Evolutionary conservation across 1,140 invertebrate species (phyloP), one percentile per base, ranked within the genome.

Genomic region (Pygmarrhopalites habei): DNA sequence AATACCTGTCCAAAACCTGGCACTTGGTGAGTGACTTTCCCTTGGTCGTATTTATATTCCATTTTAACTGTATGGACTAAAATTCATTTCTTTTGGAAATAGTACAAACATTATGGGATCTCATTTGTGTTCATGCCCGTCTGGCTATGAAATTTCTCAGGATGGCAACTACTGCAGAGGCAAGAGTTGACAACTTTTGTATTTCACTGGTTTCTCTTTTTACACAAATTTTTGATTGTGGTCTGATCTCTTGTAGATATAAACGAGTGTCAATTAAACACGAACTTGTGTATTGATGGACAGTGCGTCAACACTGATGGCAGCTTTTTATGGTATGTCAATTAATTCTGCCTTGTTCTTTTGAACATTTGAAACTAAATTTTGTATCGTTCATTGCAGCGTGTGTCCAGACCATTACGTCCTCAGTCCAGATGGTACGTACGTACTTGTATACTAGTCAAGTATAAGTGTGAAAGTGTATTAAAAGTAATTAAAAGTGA

Each of bases 91-190:
- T n/a, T n/a, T n/a, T n/a, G n/a, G n/a, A n/a, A n/a, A n/a, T n/a
- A n/a, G n/a, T n/a, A n/a, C n/a, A n/a, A 87, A 86, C 70, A 72
- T 85, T 1, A 85, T 86, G 83, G 85, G 85, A 43, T 84, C 83
- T 0, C 84, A 81, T 68, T 77, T 85, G 23, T 86, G 85, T 71
- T 80, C 75, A 17, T 86, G 85, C 73, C 84, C 84, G 0, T 79
- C 81, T 14, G 85, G 85, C 26, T 86, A 82, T 70, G 81, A 82
- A 72, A 72, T 88, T n/a, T 79, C 83, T 49, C 74, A 79, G 1
- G 74, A 79, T 35, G 81, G 79, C 29, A 85, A 82, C 65, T 77
- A 79, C 35, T 90, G 87, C 72, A 76, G 77, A 74, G 84, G 84
- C 81, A 76, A 75, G 43, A 49, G 15, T 25, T 30, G 25, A 35